These are phyloP conservation scores for Drosophila triauraria DNA, from an alignment of 1,140 invertebrate genomes.

Conservation along the genomic window DNA sequence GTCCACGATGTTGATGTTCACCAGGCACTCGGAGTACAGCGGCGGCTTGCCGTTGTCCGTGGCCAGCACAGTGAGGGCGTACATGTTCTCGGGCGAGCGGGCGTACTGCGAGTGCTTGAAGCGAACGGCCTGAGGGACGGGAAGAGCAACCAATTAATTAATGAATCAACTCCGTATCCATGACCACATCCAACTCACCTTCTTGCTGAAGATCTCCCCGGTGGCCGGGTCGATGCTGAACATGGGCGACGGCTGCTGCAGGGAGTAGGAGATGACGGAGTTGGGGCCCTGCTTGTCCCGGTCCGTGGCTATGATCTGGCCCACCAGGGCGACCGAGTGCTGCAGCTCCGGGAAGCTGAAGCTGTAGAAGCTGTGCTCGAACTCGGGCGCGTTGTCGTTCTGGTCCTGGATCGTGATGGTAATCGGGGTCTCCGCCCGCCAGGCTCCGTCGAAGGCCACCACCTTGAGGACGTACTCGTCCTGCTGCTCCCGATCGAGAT, in stretches of 20 bases:
- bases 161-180: accelerated
- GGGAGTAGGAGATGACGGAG: constrained; percentile 95
- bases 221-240: constrained; percentile 96
- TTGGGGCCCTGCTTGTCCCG: constrained; percentile 97
- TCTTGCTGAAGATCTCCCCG: constrained; percentile 95
- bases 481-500: constrained; percentile 94
- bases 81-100: constrained; percentile 94
- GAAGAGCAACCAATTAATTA: background rate
- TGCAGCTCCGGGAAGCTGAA: constrained; percentile 96
- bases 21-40: constrained; percentile 92
- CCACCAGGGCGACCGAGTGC: constrained; percentile 91
- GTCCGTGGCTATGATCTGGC: constrained; percentile 95
- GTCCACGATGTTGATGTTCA: constrained; percentile 95
- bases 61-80: constrained; percentile 93
- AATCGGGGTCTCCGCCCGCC: constrained; percentile 94
- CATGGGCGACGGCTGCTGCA: constrained; percentile 95
- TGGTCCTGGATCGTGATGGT: constrained; percentile 97
- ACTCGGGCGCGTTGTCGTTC: constrained; percentile 97
- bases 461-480: constrained; percentile 96
- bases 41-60: constrained; percentile 97
- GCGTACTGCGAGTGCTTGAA: constrained; percentile 93
- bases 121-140: constrained; percentile 85
- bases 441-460: constrained; percentile 94
- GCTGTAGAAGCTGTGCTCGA: constrained; percentile 94
- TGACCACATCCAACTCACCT: constrained; percentile 81